These are phyloP conservation scores for Mionectes macconnelli DNA, from an alignment of 2,113 vertebrate genomes.

Conservation along the genomic window DNA sequence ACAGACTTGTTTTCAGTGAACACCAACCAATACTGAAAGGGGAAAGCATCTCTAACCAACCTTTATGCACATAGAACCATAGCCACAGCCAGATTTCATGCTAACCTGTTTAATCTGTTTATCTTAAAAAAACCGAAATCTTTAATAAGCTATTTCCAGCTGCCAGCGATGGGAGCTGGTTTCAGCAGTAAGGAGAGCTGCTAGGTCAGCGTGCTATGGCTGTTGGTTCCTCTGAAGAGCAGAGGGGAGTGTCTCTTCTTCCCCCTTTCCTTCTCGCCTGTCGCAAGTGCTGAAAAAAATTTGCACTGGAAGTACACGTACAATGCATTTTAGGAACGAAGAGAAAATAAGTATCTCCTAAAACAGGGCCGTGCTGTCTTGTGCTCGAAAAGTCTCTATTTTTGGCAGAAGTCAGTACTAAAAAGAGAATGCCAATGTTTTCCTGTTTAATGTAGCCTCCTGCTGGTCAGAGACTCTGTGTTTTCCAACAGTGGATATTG, in stretches of 20 bases:
- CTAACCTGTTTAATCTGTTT: conserved; percentile 67
- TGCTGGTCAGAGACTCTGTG: conserved; percentile 69
- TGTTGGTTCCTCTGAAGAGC: conserved; percentile 51
- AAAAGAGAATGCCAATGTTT: conserved; percentile 57
- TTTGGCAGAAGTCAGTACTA: conserved; percentile 65
- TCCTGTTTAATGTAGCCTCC: conserved; percentile 64
- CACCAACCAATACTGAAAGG: conserved; percentile 69
- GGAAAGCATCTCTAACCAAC: conserved; percentile 66
- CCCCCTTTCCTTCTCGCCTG: conserved; percentile 12
- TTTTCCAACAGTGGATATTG: conserved; percentile 24
- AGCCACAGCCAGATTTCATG: conserved; percentile 69
- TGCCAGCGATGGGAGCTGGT: conserved; percentile 40
- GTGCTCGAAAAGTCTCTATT: conserved; percentile 66
- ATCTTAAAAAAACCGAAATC: conserved; percentile 44
- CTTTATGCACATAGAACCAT: conserved; percentile 52
- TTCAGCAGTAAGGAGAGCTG: conserved; percentile 39
- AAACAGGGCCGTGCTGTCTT: conserved; percentile 61
- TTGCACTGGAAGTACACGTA: conserved; percentile 60
- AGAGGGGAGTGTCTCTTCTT: background rate
- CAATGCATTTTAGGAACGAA: conserved; percentile 15
- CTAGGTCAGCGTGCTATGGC: background rate
- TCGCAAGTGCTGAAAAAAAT: conserved; percentile 54
- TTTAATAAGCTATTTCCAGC: conserved; percentile 57
- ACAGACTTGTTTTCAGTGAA: conserved; percentile 65
- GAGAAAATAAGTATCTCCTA: conserved; percentile 34